Evolutionary conservation across 2,888 invertebrate species (phyloP).

Genomic region (Adineta ricciae): DNA sequence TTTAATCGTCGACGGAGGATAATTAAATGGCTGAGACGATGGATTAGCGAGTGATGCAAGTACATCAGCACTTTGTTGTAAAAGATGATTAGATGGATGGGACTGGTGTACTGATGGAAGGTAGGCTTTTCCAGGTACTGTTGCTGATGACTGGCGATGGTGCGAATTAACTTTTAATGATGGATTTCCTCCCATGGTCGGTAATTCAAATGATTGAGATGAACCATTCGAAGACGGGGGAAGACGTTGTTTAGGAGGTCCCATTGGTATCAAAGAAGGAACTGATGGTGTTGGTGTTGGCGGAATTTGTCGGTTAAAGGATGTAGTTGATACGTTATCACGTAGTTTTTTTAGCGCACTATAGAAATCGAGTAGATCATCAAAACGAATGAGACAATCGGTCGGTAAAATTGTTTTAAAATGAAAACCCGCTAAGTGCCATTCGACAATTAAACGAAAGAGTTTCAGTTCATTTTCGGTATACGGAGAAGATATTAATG

Average conservation of each 20-base stretch:
- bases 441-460: slow-evolving; percentile 8
- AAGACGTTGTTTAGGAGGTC: background rate
- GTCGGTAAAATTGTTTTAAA: background rate
- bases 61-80: background rate
- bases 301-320: background rate
- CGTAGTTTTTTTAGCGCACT: background rate
- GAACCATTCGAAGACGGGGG: background rate
- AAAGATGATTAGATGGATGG: background rate
- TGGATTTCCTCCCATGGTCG: background rate
- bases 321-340: background rate
- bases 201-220: background rate
- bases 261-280: background rate
- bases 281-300: background rate
- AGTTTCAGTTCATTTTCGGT: background rate
- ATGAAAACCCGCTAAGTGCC: slow-evolving; percentile 4
- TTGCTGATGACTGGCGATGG: background rate
- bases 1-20: background rate
- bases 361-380: background rate
- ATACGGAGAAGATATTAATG: background rate
- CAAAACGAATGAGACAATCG: background rate
- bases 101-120: background rate
- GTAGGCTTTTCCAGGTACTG: background rate
- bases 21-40: background rate
- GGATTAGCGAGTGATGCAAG: background rate
- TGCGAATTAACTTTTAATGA: background rate